Evolutionary conservation across 2,113 vertebrate genomes (phyloP).

Genomic region (Burhinus bistriatus): DNA sequence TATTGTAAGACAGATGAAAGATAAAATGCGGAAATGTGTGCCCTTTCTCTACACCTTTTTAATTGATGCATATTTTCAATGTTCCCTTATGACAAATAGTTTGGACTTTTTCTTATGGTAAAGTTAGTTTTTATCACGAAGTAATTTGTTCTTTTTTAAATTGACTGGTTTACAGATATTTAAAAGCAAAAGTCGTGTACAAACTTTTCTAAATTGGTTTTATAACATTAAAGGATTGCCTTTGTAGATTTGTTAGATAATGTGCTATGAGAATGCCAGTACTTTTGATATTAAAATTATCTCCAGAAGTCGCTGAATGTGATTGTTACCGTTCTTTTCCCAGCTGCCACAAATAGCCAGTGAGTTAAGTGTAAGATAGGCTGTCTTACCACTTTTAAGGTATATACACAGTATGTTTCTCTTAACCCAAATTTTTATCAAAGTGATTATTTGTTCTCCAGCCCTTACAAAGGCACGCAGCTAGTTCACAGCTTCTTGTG

Average conservation of each 20-base stretch:
- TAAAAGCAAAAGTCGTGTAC: neutral
- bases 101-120: neutral
- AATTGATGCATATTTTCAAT: neutral
- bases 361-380: neutral
- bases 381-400: neutral
- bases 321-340: neutral
- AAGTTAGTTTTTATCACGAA: neutral
- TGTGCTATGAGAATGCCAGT: slow-evolving; percentile 38
- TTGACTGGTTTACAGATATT: slow-evolving; percentile 47
- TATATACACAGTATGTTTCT: neutral
- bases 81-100: neutral
- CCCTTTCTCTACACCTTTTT: neutral
- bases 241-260: slow-evolving; percentile 50
- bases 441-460: neutral
- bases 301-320: slow-evolving; percentile 41
- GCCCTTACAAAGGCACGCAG: neutral
- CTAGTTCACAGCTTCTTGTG: neutral
- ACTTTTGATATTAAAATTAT: slow-evolving; percentile 72
- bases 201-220: slow-evolving; percentile 30
- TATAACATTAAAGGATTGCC: slow-evolving; percentile 41
- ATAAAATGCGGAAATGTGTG: neutral
- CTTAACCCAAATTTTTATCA: neutral
- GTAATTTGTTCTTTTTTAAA: neutral
- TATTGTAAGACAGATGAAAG: neutral
- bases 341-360: neutral